phyloP scores from a whole-genome alignment of 2,797 vertebrate species.

The Acanthurus lineatus region DNA sequence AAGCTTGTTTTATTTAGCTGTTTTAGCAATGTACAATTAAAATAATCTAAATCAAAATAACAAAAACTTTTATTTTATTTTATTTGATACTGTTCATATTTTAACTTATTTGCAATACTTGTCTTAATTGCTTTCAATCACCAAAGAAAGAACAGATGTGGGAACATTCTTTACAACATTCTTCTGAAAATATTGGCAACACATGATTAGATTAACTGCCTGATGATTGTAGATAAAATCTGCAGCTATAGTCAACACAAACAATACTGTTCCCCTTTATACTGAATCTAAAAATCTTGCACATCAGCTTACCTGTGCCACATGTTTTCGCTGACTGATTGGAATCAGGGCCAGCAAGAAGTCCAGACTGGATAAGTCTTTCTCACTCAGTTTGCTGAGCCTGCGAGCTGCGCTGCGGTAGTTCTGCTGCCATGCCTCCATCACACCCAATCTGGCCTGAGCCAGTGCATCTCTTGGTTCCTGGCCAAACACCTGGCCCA shows the following conservation, averaged over 20 bases:
- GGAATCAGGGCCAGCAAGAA: slow-evolving; percentile 89
- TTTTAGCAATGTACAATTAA: neutral
- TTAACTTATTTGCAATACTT: neutral
- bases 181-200: neutral
- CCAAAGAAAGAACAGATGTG: neutral
- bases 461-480: slow-evolving; percentile 82
- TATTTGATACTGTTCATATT: neutral
- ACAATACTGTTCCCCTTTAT: neutral
- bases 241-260: neutral
- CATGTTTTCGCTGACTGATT: slow-evolving; percentile 78
- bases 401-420: slow-evolving; percentile 78
- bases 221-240: slow-evolving; percentile 11
- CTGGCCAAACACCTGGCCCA: slow-evolving; percentile 86
- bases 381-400: slow-evolving; percentile 87
- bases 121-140: neutral
- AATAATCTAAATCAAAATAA: neutral
- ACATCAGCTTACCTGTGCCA: slow-evolving; percentile 86
- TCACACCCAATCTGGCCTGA: slow-evolving; percentile 88
- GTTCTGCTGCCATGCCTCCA: slow-evolving; percentile 87
- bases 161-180: neutral
- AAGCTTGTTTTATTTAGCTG: neutral
- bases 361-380: slow-evolving; percentile 80
- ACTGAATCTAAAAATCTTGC: slow-evolving; percentile 3
- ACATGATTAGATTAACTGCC: too few relatives aligned
- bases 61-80: neutral